Evolutionary conservation across 2,113 vertebrate genomes (phyloP).

Genomic region (Oenanthe oenanthe): DNA sequence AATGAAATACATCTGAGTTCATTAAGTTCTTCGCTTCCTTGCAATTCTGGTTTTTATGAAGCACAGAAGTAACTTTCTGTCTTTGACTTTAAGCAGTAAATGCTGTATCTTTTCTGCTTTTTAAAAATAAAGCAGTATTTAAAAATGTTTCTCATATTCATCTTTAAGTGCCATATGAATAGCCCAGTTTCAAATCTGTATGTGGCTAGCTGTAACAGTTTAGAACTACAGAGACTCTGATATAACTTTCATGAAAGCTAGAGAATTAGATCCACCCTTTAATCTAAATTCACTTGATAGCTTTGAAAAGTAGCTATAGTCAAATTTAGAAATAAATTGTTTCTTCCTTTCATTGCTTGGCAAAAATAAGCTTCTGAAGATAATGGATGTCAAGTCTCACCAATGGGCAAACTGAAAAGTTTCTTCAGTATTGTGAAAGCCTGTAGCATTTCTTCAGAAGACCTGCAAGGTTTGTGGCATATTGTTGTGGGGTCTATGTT

Average conservation of each 20-base stretch:
- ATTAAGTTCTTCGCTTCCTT: background rate
- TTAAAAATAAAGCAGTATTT: background rate
- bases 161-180: background rate
- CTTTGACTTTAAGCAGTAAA: background rate
- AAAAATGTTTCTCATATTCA: background rate
- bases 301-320: background rate
- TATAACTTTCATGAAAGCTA: constrained; percentile 5
- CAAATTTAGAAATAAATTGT: constrained; percentile 18
- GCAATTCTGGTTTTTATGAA: background rate
- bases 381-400: background rate
- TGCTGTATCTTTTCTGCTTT: background rate
- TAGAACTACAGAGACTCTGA: background rate
- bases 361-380: constrained; percentile 12
- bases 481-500: background rate
- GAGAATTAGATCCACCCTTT: background rate
- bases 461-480: background rate
- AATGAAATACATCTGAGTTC: background rate
- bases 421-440: background rate
- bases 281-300: constrained; percentile 34
- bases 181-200: background rate
- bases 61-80: background rate
- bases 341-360: constrained; percentile 31
- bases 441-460: background rate
- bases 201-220: constrained; percentile 14
- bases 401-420: background rate